A percentile compares a stretch with the other conserved stretches of the same genome.
Evolutionary conservation across 2,113 vertebrate species (phyloP).

Genomic region (Synchiropus splendidus): DNA sequence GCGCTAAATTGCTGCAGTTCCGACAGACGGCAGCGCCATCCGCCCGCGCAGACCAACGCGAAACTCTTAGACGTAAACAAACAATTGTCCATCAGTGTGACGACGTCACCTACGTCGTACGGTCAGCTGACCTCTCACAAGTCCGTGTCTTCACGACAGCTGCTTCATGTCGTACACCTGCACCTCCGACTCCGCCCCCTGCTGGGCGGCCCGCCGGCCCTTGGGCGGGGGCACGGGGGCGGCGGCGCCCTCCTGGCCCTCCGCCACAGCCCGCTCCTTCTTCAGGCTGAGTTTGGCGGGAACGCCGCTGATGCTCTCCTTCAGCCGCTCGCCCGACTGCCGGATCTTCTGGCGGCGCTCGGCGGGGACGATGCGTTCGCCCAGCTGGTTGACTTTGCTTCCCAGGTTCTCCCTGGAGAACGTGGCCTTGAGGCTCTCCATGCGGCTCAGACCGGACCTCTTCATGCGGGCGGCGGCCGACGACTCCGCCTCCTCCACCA

Average conservation of each 20-base stretch:
- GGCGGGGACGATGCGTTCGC: constrained; percentile 85
- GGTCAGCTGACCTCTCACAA: too few species aligned
- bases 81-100: too few species aligned
- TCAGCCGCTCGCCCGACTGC: constrained; percentile 82
- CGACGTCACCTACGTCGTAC: too few species aligned
- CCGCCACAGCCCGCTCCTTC: constrained; percentile 71
- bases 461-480: constrained; percentile 71
- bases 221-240: constrained; percentile 72
- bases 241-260: constrained; percentile 72
- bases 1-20: too few species aligned
- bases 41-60: too few species aligned
- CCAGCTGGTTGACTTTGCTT: constrained; percentile 81
- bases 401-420: constrained; percentile 94
- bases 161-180: constrained; percentile 83
- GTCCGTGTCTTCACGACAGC: constrained; percentile 53
- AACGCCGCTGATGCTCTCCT: constrained; percentile 80
- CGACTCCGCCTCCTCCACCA: constrained; percentile 76
- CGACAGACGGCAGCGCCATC: too few species aligned
- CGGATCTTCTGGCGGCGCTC: constrained; percentile 89
- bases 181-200: constrained; percentile 69
- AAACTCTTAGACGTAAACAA: too few species aligned
- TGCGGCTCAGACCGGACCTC: constrained; percentile 84
- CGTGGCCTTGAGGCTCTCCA: constrained; percentile 89
- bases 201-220: constrained; percentile 62
- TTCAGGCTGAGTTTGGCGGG: constrained; percentile 82